These are phyloP conservation scores for Hephaestus fuliginosus DNA, from an alignment of 2,797 vertebrate species.

Conservation along the genomic window DNA sequence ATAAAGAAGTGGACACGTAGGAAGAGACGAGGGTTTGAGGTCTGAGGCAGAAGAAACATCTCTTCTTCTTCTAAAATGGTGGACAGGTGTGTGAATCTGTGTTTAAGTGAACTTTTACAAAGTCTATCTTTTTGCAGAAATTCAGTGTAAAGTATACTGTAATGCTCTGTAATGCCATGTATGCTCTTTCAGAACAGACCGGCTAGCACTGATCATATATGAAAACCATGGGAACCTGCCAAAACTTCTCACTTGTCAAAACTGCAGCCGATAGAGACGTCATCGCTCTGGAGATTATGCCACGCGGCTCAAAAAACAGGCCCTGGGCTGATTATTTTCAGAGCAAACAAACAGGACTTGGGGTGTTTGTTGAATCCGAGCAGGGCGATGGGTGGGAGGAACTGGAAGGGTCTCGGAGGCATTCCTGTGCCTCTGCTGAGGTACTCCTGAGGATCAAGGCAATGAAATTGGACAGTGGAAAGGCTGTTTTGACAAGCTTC, in stretches of 20 bases:
- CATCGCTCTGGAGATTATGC: slow-evolving; percentile 43
- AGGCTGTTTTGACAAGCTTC: slow-evolving; percentile 78
- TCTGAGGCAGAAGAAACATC: slow-evolving; percentile 1
- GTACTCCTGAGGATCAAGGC: slow-evolving; percentile 73
- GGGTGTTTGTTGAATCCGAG: slow-evolving; percentile 67
- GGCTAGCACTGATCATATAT: slow-evolving; percentile 4
- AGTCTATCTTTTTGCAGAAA: neutral
- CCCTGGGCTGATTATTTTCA: slow-evolving; percentile 72
- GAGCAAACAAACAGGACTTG: slow-evolving; percentile 78
- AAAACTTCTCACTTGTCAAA: slow-evolving; percentile 19
- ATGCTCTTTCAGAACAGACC: slow-evolving; percentile 8
- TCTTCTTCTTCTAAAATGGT: slow-evolving; percentile 10
- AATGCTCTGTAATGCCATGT: slow-evolving; percentile 6
- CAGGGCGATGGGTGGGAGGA: slow-evolving; percentile 29
- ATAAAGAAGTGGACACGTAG: slow-evolving; percentile 41
- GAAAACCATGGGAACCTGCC: slow-evolving; percentile 31
- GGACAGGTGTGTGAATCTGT: slow-evolving; percentile 1
- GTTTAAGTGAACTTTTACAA: neutral
- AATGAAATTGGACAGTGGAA: slow-evolving; percentile 71
- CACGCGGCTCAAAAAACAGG: slow-evolving; percentile 61
- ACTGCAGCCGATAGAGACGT: slow-evolving; percentile 37
- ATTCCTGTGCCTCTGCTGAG: slow-evolving; percentile 63
- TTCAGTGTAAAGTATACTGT: slow-evolving; percentile 1
- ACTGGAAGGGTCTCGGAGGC: slow-evolving; percentile 37
- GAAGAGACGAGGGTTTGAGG: slow-evolving; percentile 6